Conservation (phyloP, 2,797 vertebrate genomes). For the Smutsia gigantea region DNA sequence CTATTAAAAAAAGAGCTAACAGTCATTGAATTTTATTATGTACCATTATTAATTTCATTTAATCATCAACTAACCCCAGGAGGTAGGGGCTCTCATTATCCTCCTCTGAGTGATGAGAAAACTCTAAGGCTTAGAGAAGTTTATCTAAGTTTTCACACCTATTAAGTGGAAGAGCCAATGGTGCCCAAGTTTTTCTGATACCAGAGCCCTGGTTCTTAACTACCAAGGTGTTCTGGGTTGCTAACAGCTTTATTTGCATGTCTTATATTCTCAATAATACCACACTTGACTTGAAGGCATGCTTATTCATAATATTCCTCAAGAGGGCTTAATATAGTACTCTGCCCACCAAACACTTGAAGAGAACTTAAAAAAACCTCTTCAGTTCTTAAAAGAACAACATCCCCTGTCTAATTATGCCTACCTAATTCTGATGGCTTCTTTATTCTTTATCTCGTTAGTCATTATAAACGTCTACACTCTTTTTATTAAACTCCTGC, state of each 20-base stretch:
- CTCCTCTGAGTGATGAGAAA: neutral
- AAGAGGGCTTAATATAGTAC: neutral
- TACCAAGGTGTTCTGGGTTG: neutral
- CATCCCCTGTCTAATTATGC: neutral
- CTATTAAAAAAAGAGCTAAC: neutral
- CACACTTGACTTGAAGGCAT: neutral
- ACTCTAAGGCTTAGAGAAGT: neutral
- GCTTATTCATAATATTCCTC: neutral
- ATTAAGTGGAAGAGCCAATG: neutral
- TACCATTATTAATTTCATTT: slow-evolving; percentile 20
- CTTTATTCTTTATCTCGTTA: neutral
- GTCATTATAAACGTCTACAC: neutral
- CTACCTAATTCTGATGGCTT: neutral
- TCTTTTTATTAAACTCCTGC: neutral
- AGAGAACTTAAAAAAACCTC: neutral
- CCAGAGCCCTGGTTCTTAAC: neutral
- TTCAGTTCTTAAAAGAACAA: slow-evolving; percentile 33
- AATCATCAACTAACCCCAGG: neutral
- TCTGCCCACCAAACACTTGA: neutral
- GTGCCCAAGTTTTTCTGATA: neutral
- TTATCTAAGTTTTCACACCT: neutral
- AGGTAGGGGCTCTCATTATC: neutral
- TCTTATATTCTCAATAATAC: neutral
- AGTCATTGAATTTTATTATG: neutral
- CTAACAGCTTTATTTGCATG: neutral